Base-by-base conservation (phyloP, 2,797 vertebrate species). In the Thaleichthys pacificus region DNA sequence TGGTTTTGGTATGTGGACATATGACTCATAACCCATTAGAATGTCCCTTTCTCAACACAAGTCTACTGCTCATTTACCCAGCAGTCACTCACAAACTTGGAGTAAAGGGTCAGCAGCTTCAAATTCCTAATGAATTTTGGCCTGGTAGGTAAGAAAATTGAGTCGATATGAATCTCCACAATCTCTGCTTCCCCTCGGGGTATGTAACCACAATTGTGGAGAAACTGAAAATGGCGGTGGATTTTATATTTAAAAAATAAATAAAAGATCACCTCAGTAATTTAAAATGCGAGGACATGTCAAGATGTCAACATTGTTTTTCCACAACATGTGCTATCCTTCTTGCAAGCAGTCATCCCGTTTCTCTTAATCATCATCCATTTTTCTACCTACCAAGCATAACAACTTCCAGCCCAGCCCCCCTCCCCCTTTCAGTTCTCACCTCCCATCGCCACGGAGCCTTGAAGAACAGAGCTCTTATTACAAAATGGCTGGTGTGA, bases 331-430 rank as follows among this genome's bases (percentile, higher is more conserved):
- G 15, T 7, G 19, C 51, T n/a, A 56, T 56, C 2, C 19, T 56
- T 56, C 51, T 56, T 56, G 15, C 51, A 56, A 17, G 7, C 51
- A 56, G 19, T 56, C 82, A 81, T 76, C 79, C 85, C n/a, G 82
- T 83, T 89, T 86, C 83, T 79, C 82, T 88, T 86, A 77, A 84
- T 88, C 81, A 83, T 73, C 77, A 79, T 67, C 21, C 26, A 12
- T 83, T 82, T 76, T 79, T 17, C 19, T 56, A 56, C 17, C 51
- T 56, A 56, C 51, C 58, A 21, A 61, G 58, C 58, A 22, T 12
- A 61, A 26, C 58, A 61, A 61, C 58, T 57, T 49, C 47, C 47
- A 49, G 47, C 47, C 47, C 47, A 30, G 28, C 28, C 28, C 28
- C 4, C 28, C 42, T 47, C 42, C 42, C 42, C 42, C 82, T 86